A percentile compares a stretch with the other conserved stretches of the same genome.
Evolutionary conservation across 2,113 vertebrate species (phyloP).

Genomic region (Chiloscyllium plagiosum): DNA sequence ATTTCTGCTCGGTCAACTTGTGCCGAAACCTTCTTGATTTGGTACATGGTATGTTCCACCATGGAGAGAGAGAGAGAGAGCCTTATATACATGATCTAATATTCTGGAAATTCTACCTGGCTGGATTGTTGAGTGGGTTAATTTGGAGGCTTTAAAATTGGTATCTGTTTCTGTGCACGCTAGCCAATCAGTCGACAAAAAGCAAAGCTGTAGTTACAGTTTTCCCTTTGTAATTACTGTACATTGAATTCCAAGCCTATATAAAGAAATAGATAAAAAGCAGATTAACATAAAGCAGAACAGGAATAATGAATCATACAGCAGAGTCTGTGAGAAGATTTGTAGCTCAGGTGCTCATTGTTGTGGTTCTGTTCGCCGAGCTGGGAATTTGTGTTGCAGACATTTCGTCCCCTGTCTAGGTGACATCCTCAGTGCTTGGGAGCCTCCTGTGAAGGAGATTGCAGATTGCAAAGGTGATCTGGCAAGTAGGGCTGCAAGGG

Average conservation of each 20-base stretch:
- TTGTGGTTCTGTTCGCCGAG: too few relatives aligned
- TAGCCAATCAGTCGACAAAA: not conserved
- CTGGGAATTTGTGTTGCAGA: too few relatives aligned
- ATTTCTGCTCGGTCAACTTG: not conserved
- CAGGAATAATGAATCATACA: not conserved
- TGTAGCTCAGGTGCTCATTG: too few relatives aligned
- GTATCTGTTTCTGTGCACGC: not conserved
- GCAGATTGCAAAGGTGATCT: constrained; percentile 3
- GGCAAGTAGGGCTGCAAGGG: not conserved
- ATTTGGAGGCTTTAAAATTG: not conserved
- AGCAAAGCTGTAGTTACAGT: not conserved
- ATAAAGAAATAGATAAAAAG: constrained; percentile 1
- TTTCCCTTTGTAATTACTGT: not conserved
- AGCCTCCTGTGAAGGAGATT: too few relatives aligned
- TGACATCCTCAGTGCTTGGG: too few relatives aligned
- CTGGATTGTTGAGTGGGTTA: not conserved
- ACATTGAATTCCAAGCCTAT: not conserved
- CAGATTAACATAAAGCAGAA: not conserved
- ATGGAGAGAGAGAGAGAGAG: not conserved
- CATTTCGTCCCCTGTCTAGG: too few relatives aligned
- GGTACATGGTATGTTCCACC: not conserved
- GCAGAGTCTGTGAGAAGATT: too few relatives aligned
- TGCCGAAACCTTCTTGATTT: not conserved
- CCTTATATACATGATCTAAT: not conserved
- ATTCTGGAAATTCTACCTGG: not conserved